These are phyloP conservation scores for Tyrophagus putrescentiae DNA, from an alignment of 1,140 invertebrate genomes.

Conservation along the genomic window DNA sequence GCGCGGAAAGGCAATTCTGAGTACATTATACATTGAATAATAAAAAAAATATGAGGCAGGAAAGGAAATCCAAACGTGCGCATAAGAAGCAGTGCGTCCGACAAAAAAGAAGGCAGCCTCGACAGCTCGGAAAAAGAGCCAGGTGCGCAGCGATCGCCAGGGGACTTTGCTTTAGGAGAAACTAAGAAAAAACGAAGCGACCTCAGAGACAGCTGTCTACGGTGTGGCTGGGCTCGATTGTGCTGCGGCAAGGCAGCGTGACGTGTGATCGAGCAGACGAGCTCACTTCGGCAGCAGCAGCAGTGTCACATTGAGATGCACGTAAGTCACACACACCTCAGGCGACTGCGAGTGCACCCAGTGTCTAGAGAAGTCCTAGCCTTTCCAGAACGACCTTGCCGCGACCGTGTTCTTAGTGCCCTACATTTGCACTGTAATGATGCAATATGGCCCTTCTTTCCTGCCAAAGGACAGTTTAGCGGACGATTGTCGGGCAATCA, in stretches of 20 bases:
- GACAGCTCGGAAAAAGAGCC: neutral
- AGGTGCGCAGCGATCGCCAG: conserved; percentile 4
- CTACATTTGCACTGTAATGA: conserved; percentile 12
- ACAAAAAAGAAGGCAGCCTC: no score
- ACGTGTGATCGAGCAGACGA: neutral
- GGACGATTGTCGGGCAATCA: neutral
- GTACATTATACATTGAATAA: no score
- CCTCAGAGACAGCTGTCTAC: conserved; percentile 7
- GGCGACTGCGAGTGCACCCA: neutral
- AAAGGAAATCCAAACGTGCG: no score
- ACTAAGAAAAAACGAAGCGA: conserved; percentile 10
- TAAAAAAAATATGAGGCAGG: no score
- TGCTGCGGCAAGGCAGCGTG: conserved; percentile 5
- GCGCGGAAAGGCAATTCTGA: no score
- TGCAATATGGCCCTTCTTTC: conserved; percentile 14
- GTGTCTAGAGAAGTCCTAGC: neutral
- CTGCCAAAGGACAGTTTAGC: conserved; percentile 7
- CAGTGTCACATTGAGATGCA: conserved; percentile 14
- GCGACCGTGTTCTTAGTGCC: neutral
- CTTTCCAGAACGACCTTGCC: conserved; percentile 1
- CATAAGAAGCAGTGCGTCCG: no score
- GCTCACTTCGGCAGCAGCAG: no score
- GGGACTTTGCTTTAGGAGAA: neutral
- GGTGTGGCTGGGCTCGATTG: conserved; percentile 4
- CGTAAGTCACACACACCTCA: conserved; percentile 12